phyloP scores from a whole-genome alignment of 1,140 invertebrate species.

The Portunus trituberculatus region DNA sequence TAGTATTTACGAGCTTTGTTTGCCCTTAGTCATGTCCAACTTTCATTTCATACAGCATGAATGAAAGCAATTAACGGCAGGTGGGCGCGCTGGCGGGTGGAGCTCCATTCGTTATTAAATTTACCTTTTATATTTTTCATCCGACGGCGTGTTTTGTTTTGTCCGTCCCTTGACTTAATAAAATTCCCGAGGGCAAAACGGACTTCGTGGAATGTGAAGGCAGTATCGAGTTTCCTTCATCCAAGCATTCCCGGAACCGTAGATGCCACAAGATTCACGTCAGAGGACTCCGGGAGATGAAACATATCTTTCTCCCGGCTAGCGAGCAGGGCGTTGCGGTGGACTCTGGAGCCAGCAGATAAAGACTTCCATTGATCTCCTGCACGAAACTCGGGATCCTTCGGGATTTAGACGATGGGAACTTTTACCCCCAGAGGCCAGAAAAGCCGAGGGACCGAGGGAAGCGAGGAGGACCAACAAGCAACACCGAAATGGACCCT shows the following conservation, averaged over 20 bases:
- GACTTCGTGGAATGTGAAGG: background rate
- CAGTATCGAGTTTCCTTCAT: background rate
- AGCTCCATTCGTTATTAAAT: background rate
- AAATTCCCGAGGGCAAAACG: background rate
- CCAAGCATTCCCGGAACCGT: background rate
- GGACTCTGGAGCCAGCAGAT: background rate
- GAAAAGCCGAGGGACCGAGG: background rate
- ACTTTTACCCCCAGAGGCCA: background rate
- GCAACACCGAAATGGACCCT: background rate
- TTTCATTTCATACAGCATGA: background rate
- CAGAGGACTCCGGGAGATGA: background rate
- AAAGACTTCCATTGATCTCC: conserved; percentile 10
- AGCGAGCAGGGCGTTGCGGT: background rate
- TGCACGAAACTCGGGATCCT: background rate
- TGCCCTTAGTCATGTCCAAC: background rate
- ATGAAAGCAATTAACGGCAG: background rate
- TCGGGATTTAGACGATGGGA: background rate
- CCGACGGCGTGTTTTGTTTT: too few relatives aligned
- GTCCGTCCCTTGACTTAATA: too few relatives aligned
- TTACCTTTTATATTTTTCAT: too few relatives aligned
- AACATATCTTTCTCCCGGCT: background rate
- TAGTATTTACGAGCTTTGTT: background rate
- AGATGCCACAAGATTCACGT: background rate
- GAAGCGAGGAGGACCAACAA: background rate
- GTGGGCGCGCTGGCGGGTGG: background rate